Percentiles rank a stretch among this genome's conserved stretches.
These are phyloP conservation scores for Chaitophorus viminalis DNA, from an alignment of 2,888 invertebrate genomes.

Conservation along the genomic window DNA sequence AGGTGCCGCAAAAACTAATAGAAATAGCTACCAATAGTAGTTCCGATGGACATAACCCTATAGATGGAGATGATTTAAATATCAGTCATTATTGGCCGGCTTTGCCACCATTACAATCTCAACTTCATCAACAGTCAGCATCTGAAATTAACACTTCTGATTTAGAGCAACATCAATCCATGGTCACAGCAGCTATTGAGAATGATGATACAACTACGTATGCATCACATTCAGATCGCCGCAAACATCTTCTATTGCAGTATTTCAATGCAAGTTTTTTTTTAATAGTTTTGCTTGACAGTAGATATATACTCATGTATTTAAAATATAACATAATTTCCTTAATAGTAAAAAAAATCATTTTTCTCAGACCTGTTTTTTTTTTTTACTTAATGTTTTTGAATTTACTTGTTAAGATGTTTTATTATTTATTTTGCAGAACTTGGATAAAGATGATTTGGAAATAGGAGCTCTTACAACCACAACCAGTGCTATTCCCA, in stretches of 20 bases:
- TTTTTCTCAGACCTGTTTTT: not conserved
- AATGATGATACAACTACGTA: conserved; percentile 36
- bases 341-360: no score
- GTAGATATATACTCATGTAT: not conserved
- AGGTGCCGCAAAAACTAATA: not conserved
- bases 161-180: not conserved
- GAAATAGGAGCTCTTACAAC: conserved; percentile 76
- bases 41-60: not conserved
- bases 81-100: conserved; percentile 33
- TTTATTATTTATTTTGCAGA: conserved; percentile 30
- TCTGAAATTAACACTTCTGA: not conserved
- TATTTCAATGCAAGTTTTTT: conserved; percentile 42
- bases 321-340: no score
- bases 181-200: not conserved
- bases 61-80: conserved; percentile 16
- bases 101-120: conserved; percentile 9
- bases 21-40: not conserved
- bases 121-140: not conserved
- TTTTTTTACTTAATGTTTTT: conserved; percentile 43
- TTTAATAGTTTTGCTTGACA: conserved; percentile 32
- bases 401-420: not conserved
- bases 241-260: conserved; percentile 15
- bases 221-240: conserved; percentile 33
- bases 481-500: conserved; percentile 72
- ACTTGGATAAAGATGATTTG: conserved; percentile 44